These are phyloP conservation scores for Synergus laeviventris DNA, from an alignment of 2,888 invertebrate species.

Conservation along the genomic window DNA sequence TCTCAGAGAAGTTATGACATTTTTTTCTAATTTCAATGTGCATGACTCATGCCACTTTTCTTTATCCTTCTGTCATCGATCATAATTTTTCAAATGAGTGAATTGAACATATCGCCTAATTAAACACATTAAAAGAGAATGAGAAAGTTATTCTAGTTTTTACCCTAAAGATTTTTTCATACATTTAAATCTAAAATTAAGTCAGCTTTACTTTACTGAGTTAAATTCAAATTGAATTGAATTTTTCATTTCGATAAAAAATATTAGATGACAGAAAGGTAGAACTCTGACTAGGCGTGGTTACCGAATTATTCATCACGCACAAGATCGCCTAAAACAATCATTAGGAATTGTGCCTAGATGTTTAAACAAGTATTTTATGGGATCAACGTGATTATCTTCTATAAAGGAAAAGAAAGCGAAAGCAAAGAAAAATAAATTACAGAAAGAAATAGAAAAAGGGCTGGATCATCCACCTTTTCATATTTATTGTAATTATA, in stretches of 20 bases:
- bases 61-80: conserved; percentile 21
- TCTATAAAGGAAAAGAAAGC: conserved; percentile 54
- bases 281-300: conserved; percentile 9
- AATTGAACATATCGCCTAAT: conserved; percentile 28
- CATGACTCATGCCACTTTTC: conserved; percentile 28
- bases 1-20: conserved; percentile 34
- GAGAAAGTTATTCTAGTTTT: conserved; percentile 15
- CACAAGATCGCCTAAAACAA: conserved; percentile 71
- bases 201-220: background rate
- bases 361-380: conserved; percentile 70
- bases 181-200: background rate
- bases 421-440: conserved; percentile 40
- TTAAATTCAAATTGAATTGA: background rate
- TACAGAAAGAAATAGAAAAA: conserved; percentile 45
- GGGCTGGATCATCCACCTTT: conserved; percentile 35
- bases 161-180: background rate
- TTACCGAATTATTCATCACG: conserved; percentile 56
- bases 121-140: conserved; percentile 40
- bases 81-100: background rate
- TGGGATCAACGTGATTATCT: conserved; percentile 72
- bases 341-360: conserved; percentile 73
- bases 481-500: conserved; percentile 33
- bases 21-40: conserved; percentile 10
- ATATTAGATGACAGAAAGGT: background rate
- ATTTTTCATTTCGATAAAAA: background rate